Conservation (phyloP, 2,113 vertebrate genomes). For the Theropithecus gelada region DNA sequence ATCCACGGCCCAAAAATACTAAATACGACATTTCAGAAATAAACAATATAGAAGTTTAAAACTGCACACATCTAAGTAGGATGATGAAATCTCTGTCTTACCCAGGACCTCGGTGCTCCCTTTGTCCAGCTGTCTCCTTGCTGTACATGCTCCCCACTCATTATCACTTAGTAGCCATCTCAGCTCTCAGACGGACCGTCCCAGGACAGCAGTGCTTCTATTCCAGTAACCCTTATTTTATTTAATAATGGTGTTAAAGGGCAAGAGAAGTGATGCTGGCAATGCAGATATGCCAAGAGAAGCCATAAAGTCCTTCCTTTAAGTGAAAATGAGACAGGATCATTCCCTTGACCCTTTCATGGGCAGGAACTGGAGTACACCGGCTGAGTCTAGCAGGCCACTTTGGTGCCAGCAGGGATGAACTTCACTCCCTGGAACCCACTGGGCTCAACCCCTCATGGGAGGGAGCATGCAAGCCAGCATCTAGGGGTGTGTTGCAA, state of each 20-base stretch:
- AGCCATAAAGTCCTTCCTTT: background rate
- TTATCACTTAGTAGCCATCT: background rate
- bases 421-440: too few species aligned
- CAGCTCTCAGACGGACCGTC: background rate
- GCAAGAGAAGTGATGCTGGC: background rate
- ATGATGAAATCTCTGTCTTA: background rate
- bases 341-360: too few species aligned
- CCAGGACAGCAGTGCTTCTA: background rate
- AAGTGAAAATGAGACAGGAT: background rate
- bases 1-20: background rate
- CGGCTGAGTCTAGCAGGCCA: too few species aligned
- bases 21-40: background rate
- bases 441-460: too few species aligned
- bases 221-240: background rate
- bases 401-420: too few species aligned
- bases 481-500: too few species aligned
- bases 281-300: background rate
- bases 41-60: background rate
- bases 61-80: background rate
- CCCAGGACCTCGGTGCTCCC: background rate
- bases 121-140: background rate
- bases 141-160: background rate
- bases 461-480: too few species aligned
- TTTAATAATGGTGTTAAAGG: background rate
- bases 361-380: too few species aligned